Conservation (phyloP, 2,888 invertebrate species). For the Drosophila pseudotakahashii region DNA sequence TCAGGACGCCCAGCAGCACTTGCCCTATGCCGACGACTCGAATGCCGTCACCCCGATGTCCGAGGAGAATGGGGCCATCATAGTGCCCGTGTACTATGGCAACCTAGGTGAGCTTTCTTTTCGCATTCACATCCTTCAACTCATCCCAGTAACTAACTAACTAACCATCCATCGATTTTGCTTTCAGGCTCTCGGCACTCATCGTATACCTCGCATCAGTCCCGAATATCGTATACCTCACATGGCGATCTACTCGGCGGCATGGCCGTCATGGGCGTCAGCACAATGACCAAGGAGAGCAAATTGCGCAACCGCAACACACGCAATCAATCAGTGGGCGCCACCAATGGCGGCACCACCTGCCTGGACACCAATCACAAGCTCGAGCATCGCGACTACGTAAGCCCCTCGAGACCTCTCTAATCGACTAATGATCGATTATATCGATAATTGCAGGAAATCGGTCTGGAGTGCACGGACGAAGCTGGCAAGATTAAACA, state of each 20-base stretch:
- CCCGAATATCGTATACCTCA: conserved; percentile 96
- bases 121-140: not conserved
- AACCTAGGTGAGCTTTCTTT: conserved; percentile 88
- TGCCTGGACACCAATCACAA: conserved; percentile 88
- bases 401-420: conserved; percentile 82
- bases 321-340: conserved; percentile 88
- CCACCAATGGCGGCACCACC: conserved; percentile 85
- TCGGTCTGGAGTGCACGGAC: conserved; percentile 91
- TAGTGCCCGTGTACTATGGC: conserved; percentile 95
- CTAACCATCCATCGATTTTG: not conserved
- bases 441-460: conserved; percentile 86
- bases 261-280: conserved; percentile 85
- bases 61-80: conserved; percentile 97
- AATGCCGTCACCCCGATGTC: conserved; percentile 99
- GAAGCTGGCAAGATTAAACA: conserved; percentile 93
- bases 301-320: conserved; percentile 91
- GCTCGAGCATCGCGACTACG: conserved; percentile 89
- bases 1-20: conserved; percentile 96
- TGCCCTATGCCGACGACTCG: conserved; percentile 98
- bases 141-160: not conserved
- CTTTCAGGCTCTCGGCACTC: conserved; percentile 93
- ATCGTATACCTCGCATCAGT: conserved; percentile 97
- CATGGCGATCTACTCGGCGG: conserved; percentile 95
- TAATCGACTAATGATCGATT: not conserved
- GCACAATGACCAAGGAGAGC: conserved; percentile 91